These are phyloP conservation scores for Nyctibius bracteatus DNA, from an alignment of 2,113 vertebrate species.

Conservation along the genomic window DNA sequence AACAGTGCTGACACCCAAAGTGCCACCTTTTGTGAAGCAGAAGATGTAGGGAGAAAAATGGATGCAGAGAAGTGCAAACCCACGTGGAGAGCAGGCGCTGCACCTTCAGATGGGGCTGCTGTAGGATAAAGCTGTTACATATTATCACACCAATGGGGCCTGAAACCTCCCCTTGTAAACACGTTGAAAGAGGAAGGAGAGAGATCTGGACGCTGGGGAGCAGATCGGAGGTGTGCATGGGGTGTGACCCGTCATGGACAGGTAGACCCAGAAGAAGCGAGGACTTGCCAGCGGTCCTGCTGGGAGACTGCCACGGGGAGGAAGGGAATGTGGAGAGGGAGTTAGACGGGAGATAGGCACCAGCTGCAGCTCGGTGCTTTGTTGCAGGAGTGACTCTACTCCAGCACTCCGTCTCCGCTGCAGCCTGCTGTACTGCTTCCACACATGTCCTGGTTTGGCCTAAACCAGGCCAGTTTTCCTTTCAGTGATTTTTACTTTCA, in stretches of 20 bases:
- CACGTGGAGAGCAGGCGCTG: background rate
- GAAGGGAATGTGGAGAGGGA: fast-evolving
- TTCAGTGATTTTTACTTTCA: too few species aligned
- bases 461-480: too few species aligned
- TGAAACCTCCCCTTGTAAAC: fast-evolving
- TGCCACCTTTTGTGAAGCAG: background rate
- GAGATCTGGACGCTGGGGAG: background rate
- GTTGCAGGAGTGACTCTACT: background rate
- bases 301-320: background rate
- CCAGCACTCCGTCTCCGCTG: fast-evolving
- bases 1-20: background rate
- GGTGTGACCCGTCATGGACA: fast-evolving
- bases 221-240: fast-evolving
- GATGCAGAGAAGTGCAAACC: background rate
- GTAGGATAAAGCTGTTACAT: background rate
- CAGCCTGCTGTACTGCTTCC: background rate
- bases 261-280: background rate
- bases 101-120: background rate
- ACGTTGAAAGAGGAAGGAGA: fast-evolving
- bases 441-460: too few species aligned
- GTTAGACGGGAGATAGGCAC: background rate
- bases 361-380: background rate
- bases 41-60: background rate
- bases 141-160: background rate
- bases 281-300: background rate